Evolutionary conservation across 2,113 vertebrate genomes (phyloP).

Genomic region (Crotalus horridus): DNA sequence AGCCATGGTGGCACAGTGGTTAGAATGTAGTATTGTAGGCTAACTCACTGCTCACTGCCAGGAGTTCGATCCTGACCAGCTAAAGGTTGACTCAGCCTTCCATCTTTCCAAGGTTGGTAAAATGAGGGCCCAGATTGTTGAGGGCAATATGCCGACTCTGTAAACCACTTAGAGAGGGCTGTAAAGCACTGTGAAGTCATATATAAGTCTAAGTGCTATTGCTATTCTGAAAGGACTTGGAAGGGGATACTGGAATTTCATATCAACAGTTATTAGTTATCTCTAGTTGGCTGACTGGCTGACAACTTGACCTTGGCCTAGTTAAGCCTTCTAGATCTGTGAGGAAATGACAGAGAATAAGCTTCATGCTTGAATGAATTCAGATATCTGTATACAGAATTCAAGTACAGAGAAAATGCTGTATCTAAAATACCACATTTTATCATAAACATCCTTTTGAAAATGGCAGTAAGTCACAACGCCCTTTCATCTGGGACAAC

Average conservation of each 20-base stretch:
- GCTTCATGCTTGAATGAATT: background rate
- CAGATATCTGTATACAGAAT: background rate
- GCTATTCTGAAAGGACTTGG: background rate
- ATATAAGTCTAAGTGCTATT: too few relatives aligned
- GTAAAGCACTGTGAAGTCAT: too few relatives aligned
- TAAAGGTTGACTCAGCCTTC: too few relatives aligned
- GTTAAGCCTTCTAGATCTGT: background rate
- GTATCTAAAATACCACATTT: background rate
- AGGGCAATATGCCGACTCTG: too few relatives aligned
- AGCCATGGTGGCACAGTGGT: too few relatives aligned
- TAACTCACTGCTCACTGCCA: too few relatives aligned
- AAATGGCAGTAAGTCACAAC: background rate
- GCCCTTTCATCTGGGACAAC: background rate
- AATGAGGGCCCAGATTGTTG: too few relatives aligned
- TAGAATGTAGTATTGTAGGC: too few relatives aligned
- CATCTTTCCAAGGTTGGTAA: too few relatives aligned
- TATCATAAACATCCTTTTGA: background rate
- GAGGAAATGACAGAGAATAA: background rate
- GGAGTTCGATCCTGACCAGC: too few relatives aligned
- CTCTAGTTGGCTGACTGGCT: background rate
- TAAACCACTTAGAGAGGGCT: too few relatives aligned
- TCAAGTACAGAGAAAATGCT: background rate
- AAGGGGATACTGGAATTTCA: background rate
- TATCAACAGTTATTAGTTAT: background rate
- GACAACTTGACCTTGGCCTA: background rate